A percentile compares a stretch with the other conserved stretches of the same genome.
These are phyloP conservation scores for Enteromius fasciolatus DNA, from an alignment of 2,797 vertebrate species.

Conservation along the genomic window DNA sequence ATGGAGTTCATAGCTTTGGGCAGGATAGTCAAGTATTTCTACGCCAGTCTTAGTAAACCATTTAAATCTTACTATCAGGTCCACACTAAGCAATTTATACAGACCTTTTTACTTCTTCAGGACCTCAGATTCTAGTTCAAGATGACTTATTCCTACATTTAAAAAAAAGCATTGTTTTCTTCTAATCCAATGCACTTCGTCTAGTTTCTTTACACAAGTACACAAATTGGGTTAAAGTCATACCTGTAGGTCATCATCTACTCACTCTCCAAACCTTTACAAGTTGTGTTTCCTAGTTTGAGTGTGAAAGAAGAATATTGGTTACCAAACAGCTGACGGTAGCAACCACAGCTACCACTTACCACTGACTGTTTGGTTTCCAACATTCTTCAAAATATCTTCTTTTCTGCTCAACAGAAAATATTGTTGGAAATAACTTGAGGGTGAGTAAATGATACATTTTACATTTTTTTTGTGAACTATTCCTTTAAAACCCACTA, in stretches of 20 bases:
- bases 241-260: neutral
- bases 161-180: neutral
- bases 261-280: neutral
- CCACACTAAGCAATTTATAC: conserved; percentile 49
- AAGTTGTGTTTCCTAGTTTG: neutral
- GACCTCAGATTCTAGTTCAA: conserved; percentile 43
- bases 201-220: neutral
- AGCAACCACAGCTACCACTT: neutral
- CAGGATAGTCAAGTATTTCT: neutral
- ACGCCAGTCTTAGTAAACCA: neutral
- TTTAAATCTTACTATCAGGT: conserved; percentile 12
- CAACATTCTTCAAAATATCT: neutral
- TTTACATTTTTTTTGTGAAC: neutral
- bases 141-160: neutral
- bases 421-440: neutral
- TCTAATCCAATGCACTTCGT: neutral
- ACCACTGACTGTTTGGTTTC: neutral
- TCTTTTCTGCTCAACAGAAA: neutral
- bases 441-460: neutral
- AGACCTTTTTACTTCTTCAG: conserved; percentile 9
- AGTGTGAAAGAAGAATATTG: neutral
- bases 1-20: neutral
- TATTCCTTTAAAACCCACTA: neutral
- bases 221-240: neutral
- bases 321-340: neutral